Evolutionary conservation across 2,113 vertebrate species (phyloP), one percentile per base, ranked within the genome.

Genomic region (Suricata suricatta): DNA sequence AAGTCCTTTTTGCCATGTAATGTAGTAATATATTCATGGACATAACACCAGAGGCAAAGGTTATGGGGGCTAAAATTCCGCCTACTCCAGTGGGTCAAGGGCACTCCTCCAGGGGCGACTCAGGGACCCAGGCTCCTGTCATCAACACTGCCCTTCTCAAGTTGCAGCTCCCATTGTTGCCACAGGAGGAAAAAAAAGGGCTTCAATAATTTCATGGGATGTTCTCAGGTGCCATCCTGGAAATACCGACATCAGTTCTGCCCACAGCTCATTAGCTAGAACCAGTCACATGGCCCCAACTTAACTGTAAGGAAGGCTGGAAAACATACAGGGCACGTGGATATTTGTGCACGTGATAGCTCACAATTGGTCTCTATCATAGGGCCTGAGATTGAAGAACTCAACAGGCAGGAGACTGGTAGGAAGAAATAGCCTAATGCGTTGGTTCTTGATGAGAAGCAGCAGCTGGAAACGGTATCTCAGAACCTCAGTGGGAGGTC

Each of bases 151-250:
- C 25, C 77, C 41, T 50, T 7, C 41, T 44, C 44, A 83, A 33
- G 16, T 0, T 54, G 4, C 38, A 21, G 0, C 2, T 57, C 79
- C 25, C 8, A 33, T 17, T 77, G 29, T 16, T 50, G 74, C 57
- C 52, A 57, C 74, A 57, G 50, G 68, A 88, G n/a, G 21, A 7
- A 15, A 16, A 52, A 23, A 33, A 3, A 6, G 14, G 25, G 7
- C 41, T n/a, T 41, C 44, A 50, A 31, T 57, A 25, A 33, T 71
- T 82, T 64, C 77, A 23, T 8, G 64, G 21, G 19, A 25, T 72
- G 31, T 85, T 81, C 88, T 87, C 90, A 91, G 25, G 69, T 50
- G 64, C 77, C 87, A 47, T 91, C 77, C 79, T 92, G 64, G 71
- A 76, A 33, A 19, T 31, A 69, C 29, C 4, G 13, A 14, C 3